phyloP scores from a whole-genome alignment of 2,113 vertebrate genomes.

The Sphaerodactylus townsendi region DNA sequence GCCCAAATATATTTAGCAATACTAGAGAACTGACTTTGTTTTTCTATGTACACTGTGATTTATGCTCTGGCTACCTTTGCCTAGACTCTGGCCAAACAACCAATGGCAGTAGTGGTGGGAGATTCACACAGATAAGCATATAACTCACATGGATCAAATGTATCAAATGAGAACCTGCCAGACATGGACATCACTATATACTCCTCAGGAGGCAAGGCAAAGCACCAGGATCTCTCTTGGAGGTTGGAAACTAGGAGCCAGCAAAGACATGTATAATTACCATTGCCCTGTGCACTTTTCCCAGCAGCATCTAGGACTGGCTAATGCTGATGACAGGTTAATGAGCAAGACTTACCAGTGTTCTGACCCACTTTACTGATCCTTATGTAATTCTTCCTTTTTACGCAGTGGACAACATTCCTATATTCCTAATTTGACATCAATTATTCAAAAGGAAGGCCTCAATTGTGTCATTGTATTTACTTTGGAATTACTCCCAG shows the following conservation, averaged over 20 bases:
- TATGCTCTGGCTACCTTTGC: background rate
- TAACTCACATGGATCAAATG: background rate
- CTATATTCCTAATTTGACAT: conserved; percentile 13
- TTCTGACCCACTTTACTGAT: conserved; percentile 13
- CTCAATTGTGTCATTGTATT: background rate
- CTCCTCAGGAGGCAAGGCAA: background rate
- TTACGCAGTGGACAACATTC: background rate
- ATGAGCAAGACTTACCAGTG: conserved; percentile 8
- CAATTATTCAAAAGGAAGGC: background rate
- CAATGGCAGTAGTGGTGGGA: background rate
- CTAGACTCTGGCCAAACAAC: background rate
- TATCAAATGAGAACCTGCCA: background rate
- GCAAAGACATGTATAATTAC: conserved; percentile 4
- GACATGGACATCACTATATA: background rate
- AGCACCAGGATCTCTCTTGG: background rate
- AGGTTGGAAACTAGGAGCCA: background rate
- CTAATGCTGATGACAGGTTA: conserved; percentile 12
- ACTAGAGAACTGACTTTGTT: background rate
- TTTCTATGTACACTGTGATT: no score
- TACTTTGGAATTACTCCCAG: background rate
- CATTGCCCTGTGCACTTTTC: background rate
- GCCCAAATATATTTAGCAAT: background rate
- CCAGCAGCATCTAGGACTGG: background rate
- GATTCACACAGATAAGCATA: background rate
- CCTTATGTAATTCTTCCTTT: conserved; percentile 21